A percentile compares a stretch with the other conserved stretches of the same genome.
These are phyloP conservation scores for Teleopsis dalmanni DNA, from an alignment of 1,140 invertebrate genomes.

Conservation along the genomic window DNA sequence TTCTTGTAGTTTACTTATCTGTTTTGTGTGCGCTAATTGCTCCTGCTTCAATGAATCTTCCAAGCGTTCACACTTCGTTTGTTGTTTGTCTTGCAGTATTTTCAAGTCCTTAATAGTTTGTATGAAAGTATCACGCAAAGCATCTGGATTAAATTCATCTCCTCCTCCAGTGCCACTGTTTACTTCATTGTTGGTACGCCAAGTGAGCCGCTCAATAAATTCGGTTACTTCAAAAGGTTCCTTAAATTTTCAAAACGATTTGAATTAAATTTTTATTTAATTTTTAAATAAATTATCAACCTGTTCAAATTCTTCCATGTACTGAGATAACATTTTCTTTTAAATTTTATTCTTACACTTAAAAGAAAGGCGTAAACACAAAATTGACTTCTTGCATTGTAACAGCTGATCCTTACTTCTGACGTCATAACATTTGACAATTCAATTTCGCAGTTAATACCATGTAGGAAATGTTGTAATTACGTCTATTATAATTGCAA, in stretches of 20 bases:
- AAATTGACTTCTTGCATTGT: too few species aligned
- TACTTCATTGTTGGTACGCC: conserved; percentile 79
- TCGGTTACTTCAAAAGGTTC: conserved; percentile 95
- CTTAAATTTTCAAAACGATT: too few species aligned
- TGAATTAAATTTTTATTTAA: too few species aligned
- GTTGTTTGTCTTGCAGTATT: conserved; percentile 74
- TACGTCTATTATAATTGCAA: too few species aligned
- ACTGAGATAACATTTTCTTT: conserved; percentile 74
- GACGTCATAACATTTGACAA: too few species aligned
- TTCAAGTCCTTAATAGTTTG: conserved; percentile 76
- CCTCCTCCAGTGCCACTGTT: conserved; percentile 44
- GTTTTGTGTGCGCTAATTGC: conserved; percentile 73
- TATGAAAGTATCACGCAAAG: conserved; percentile 84
- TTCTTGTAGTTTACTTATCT: conserved; percentile 76
- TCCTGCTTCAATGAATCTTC: conserved; percentile 79
- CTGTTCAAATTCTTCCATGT: conserved; percentile 73
- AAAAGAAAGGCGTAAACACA: too few species aligned
- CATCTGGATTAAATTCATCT: conserved; percentile 67
- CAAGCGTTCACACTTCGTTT: conserved; percentile 80
- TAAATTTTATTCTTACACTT: too few species aligned
- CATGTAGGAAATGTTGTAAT: too few species aligned
- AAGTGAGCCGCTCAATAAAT: conserved; percentile 93
- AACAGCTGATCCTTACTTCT: too few species aligned
- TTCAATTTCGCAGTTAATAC: too few species aligned
- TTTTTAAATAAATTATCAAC: conserved; percentile 42